Conservation (phyloP, 2,797 vertebrate genomes). For the Euphonia xanthogaster region DNA sequence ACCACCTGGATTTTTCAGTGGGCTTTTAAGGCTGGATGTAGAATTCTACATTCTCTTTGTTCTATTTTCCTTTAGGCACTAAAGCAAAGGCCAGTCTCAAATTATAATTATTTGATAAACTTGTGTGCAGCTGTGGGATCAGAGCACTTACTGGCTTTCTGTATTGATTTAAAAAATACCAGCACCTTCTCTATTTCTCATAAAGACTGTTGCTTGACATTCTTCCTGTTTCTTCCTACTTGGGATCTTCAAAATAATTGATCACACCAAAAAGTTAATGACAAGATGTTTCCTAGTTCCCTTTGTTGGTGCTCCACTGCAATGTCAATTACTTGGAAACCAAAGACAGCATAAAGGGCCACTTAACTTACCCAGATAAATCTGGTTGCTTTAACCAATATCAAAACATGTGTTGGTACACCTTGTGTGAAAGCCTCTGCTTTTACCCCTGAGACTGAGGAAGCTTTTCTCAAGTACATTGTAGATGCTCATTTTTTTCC, state of each 20-base stretch:
- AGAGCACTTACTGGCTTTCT: neutral
- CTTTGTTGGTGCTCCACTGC: neutral
- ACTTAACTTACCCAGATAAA: neutral
- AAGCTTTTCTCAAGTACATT: neutral
- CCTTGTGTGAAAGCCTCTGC: neutral
- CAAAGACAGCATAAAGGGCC: neutral
- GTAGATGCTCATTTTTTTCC: neutral
- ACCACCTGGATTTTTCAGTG: neutral
- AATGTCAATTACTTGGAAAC: neutral
- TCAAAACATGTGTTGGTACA: neutral
- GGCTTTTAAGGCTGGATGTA: neutral
- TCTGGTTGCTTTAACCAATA: neutral
- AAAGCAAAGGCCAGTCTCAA: neutral
- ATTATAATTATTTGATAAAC: neutral
- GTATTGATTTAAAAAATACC: neutral
- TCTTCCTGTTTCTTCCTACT: neutral
- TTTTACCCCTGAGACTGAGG: neutral
- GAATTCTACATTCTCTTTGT: neutral
- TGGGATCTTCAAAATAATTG: neutral
- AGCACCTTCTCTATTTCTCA: neutral
- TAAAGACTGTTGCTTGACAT: neutral
- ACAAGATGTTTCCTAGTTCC: neutral
- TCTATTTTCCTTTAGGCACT: neutral
- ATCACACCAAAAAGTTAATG: neutral
- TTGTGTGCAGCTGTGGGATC: neutral